Evolutionary conservation across 2,113 vertebrate genomes (phyloP).

Genomic region (Malurus cyaneus): DNA sequence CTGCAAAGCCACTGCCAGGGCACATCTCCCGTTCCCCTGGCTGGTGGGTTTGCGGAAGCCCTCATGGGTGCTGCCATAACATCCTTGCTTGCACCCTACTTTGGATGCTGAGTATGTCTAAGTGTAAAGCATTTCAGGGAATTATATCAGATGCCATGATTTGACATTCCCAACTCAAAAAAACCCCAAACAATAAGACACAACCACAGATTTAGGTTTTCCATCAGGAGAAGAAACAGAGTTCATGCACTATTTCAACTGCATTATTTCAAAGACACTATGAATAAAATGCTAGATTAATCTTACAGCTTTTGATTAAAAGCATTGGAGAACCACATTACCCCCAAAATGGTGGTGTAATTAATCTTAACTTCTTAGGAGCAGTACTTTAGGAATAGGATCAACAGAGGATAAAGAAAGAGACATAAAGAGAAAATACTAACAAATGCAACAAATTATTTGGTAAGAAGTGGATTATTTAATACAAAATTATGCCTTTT

Average conservation of each 20-base stretch:
- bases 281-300: background rate
- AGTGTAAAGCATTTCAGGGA: background rate
- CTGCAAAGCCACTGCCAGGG: background rate
- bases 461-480: background rate
- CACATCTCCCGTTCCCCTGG: accelerated
- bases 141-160: background rate
- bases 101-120: background rate
- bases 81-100: no score
- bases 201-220: background rate
- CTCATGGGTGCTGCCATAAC: background rate
- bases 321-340: background rate
- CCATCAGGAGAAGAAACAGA: background rate
- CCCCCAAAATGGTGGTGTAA: background rate
- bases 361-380: background rate
- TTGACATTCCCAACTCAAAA: background rate
- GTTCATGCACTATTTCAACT: background rate
- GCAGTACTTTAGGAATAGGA: background rate
- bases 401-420: background rate
- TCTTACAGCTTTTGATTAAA: background rate
- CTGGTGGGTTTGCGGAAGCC: background rate
- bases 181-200: background rate
- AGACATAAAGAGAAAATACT: background rate
- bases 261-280: background rate
- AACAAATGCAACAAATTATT: background rate
- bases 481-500: background rate